Base-by-base conservation (phyloP, 2,888 invertebrate species). In the Eumacrocentrus americanus region DNA sequence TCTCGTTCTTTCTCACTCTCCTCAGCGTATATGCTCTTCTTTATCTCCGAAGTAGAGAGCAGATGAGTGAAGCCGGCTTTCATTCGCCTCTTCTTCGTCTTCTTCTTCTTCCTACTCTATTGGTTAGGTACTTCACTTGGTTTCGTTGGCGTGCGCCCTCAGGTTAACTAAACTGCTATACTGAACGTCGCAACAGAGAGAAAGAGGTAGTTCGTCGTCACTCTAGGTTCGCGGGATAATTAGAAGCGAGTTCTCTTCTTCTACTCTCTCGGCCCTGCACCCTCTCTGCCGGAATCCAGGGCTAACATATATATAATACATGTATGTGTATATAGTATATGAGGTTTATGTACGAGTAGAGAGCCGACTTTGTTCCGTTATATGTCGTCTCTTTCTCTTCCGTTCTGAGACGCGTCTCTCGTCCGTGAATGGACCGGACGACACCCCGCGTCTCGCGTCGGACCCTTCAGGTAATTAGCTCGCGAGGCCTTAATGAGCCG, bases 221-320 rank as follows among this genome's bases (percentile, higher is more conserved):
- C 54, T 34, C 34, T 12, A 23, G 29, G 29, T 29, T 29, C 9
- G 56, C 61, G 60, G 66, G 70, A 72, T 72, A 72, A 72, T 72
- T 72, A 72, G 70, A 70, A 67, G 68, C 62, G 63, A 70, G 66
- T 59, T 69, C 9, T 71, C 64, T 64, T 52, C 63, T 64, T 63
- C 61, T 57, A 59, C 60, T 51, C 54, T 47, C 37, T 59, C 54
- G 42, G 35, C 44, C 25, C 63, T 29, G 29, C 29, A 9, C 29
- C 4, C 29, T 29, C 29, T 29, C 42, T 42, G 57, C 55, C 58
- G 58, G 63, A 60, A 57, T 61, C 57, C 63, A 58, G 34, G 51
- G 42, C 50, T 34, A 56, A 46, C 54, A 35, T 35, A 35, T 35
- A 42, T 18, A 42, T 9, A 42, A 42, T 16, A 7, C 42, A 16